Evolutionary conservation across 23 tunicate genomes (phyloP), one percentile per base, ranked within the genome.

Genomic region (Ciona savignyi): DNA sequence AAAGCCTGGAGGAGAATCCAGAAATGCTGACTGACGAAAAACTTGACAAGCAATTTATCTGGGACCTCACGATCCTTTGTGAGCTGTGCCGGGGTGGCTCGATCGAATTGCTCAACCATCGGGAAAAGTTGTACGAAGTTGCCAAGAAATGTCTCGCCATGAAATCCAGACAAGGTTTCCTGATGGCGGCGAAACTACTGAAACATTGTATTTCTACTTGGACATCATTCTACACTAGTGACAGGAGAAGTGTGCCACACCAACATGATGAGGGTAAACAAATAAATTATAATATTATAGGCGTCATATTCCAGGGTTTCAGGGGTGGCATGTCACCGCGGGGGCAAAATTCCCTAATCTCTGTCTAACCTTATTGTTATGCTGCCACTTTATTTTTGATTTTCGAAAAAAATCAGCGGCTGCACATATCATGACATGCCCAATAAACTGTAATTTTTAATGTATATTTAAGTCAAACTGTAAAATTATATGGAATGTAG

Each of bases 1-100:
- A 71, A 19, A 65, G 67, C 60, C 80, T 72, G 66, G 72, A 33
- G 33, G 91, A 85, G 60, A 84, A 80, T 32, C 80, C 92, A 19
- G 83, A 84, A 24, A 65, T 79, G 30, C 62, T 63, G 51, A 70
- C 68, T 3, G 85, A 80, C 19, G 88, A 91, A 68, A 91, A 91
- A 77, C 22, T 85, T 27, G 97, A 85, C 80, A 91, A 91, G 30
- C 81, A 85, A 66, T 24, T 91, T 29, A 26, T 81, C 31, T 91
- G 97, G 97, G 83, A 91, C 51, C n/a, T 91, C 64, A 80, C 66
- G 29, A 66, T 91, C 23, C 35, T 91, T 28, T 51, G 62, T 33
- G 86, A 78, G 65, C 32, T 91, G 70, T 76, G 76, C 33, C 79
- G 64, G 33, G 69, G 32, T 49, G 83, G 91, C 21, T 60, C 91